Evolutionary conservation across 2,113 vertebrate genomes (phyloP).

Genomic region (Helogale parvula): DNA sequence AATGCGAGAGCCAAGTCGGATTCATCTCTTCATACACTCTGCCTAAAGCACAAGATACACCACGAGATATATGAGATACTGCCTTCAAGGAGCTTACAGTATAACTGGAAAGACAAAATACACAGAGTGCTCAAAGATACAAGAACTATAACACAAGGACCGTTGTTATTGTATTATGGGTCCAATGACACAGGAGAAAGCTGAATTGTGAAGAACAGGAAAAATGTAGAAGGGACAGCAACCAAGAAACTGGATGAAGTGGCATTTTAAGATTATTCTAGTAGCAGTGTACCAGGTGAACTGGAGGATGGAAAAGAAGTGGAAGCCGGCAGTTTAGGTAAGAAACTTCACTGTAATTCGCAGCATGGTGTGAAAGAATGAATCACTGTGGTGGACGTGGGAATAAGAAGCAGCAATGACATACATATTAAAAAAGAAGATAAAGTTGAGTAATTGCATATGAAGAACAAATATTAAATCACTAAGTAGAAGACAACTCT

Average conservation of each 20-base stretch:
- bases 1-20: conserved; percentile 6
- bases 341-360: conserved; percentile 4
- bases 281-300: background rate
- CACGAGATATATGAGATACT: background rate
- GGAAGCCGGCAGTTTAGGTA: background rate
- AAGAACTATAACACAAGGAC: background rate
- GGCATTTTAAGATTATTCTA: conserved; percentile 25
- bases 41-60: background rate
- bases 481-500: background rate
- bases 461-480: background rate
- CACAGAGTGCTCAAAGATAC: background rate
- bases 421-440: background rate
- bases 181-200: background rate
- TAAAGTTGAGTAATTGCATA: background rate
- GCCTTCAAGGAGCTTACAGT: background rate
- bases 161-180: background rate
- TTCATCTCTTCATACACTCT: background rate
- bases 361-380: background rate
- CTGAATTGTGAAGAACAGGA: background rate
- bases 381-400: background rate
- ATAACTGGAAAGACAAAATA: conserved; percentile 25
- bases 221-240: background rate
- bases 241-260: background rate
- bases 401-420: background rate
- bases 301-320: background rate